Percentiles rank a stretch among this genome's conserved stretches.
phyloP scores from a whole-genome alignment of 2,888 invertebrate genomes.

The Diadromus collaris region DNA sequence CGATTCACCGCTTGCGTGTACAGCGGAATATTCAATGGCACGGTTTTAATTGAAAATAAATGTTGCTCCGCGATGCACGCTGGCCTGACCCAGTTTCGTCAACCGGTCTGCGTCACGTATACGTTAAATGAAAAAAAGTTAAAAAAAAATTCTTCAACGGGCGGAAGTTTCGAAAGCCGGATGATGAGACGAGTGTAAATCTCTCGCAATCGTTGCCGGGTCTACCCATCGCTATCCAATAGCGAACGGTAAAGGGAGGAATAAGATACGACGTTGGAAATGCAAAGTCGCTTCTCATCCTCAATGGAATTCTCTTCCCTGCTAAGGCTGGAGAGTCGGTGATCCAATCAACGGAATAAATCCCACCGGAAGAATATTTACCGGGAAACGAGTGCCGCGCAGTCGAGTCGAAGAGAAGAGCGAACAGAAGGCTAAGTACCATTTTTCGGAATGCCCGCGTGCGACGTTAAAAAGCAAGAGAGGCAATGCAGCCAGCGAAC shows the following conservation, averaged over 20 bases:
- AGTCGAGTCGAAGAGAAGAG: background rate
- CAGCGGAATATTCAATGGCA: conserved; percentile 34
- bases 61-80: background rate
- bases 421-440: conserved; percentile 45
- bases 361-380: conserved; percentile 49
- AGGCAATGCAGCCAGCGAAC: conserved; percentile 31
- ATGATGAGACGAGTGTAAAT: conserved; percentile 54
- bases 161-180: conserved; percentile 30
- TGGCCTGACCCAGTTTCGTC: conserved; percentile 42
- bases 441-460: conserved; percentile 31
- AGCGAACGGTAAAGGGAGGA: conserved; percentile 30
- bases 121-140: conserved; percentile 46
- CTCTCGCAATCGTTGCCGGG: conserved; percentile 40
- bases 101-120: conserved; percentile 10
- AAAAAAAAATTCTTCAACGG: conserved; percentile 37
- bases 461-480: conserved; percentile 36
- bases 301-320: conserved; percentile 22
- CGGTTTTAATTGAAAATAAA: conserved; percentile 32
- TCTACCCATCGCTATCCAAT: background rate
- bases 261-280: conserved; percentile 49
- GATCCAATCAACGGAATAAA: conserved; percentile 57
- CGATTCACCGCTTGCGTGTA: background rate
- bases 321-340: conserved; percentile 22
- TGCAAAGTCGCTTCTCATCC: conserved; percentile 48
- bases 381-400: background rate